These are phyloP conservation scores for Rhingia rostrata DNA, from an alignment of 2,888 invertebrate species.

Conservation along the genomic window DNA sequence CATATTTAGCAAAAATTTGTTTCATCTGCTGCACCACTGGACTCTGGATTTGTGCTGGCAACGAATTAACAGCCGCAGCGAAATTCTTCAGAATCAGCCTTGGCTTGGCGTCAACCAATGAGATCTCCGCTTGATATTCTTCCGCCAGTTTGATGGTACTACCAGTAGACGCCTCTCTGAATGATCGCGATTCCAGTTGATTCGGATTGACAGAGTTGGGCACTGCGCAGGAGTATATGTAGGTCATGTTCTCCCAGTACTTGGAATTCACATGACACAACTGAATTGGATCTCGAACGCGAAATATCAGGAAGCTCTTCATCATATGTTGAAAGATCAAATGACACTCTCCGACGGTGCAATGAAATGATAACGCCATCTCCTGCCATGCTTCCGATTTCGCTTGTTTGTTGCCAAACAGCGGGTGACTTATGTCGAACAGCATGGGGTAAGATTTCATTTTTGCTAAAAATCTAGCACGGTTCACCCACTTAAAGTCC, in stretches of 20 bases:
- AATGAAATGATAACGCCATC: slow-evolving; percentile 62
- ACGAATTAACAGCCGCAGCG: slow-evolving; percentile 57
- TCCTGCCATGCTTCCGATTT: slow-evolving; percentile 66
- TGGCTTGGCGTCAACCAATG: slow-evolving; percentile 56
- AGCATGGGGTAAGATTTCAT: slow-evolving; percentile 58
- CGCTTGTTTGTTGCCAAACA: slow-evolving; percentile 49
- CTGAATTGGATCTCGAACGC: slow-evolving; percentile 59
- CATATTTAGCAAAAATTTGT: slow-evolving; percentile 32
- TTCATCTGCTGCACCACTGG: slow-evolving; percentile 42
- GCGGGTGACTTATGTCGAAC: slow-evolving; percentile 45
- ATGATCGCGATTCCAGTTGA: slow-evolving; percentile 45
- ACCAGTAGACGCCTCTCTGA: slow-evolving; percentile 34
- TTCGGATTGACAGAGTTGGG: slow-evolving; percentile 54
- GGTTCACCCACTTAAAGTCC: slow-evolving; percentile 64
- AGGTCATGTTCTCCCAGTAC: slow-evolving; percentile 67
- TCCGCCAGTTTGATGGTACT: slow-evolving; percentile 63
- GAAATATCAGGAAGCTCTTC: slow-evolving; percentile 56
- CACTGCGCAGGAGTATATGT: slow-evolving; percentile 59
- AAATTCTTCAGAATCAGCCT: slow-evolving; percentile 54
- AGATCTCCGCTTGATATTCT: slow-evolving; percentile 66
- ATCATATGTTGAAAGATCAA: slow-evolving; percentile 63
- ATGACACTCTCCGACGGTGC: slow-evolving; percentile 64
- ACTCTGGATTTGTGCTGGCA: slow-evolving; percentile 51
- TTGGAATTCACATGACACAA: slow-evolving; percentile 55
- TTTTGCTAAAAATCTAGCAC: slow-evolving; percentile 52